A percentile compares a stretch with the other conserved stretches of the same genome.
These are phyloP conservation scores for Platyrinchus mystaceus DNA, from an alignment of 2,797 vertebrate species.

Conservation along the genomic window DNA sequence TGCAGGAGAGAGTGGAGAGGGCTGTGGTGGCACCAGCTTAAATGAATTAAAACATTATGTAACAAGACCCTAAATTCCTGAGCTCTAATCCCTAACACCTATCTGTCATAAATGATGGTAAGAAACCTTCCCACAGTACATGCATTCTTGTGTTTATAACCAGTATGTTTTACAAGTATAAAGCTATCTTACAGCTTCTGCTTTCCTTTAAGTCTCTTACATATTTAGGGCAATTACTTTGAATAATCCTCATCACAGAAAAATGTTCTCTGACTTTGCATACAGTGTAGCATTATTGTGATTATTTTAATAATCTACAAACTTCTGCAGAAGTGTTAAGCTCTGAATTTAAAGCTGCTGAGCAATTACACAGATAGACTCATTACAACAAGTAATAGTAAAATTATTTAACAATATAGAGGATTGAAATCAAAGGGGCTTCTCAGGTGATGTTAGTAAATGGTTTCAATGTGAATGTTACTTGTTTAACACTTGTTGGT, in stretches of 20 bases:
- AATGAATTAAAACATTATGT: not conserved
- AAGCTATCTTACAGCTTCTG: not conserved
- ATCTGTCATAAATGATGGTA: not conserved
- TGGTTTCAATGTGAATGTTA: not conserved
- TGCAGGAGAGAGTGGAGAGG: not conserved
- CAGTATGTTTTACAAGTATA: not conserved
- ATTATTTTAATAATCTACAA: not conserved
- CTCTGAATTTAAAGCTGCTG: not conserved
- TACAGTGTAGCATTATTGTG: not conserved
- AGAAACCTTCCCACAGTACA: not conserved
- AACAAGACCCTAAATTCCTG: not conserved
- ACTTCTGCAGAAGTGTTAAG: not conserved
- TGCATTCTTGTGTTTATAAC: not conserved
- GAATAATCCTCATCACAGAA: not conserved
- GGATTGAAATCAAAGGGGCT: not conserved
- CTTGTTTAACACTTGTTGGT: not conserved
- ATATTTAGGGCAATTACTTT: not conserved
- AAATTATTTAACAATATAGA: not conserved
- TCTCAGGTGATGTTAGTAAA: not conserved
- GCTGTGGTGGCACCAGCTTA: not conserved
- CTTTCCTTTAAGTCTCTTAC: not conserved
- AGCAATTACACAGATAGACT: not conserved
- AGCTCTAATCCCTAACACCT: not conserved
- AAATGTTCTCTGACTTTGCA: not conserved
- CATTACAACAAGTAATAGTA: not conserved